These are phyloP conservation scores for Taenioides sp. DNA, from an alignment of 2,797 vertebrate genomes.

Conservation along the genomic window DNA sequence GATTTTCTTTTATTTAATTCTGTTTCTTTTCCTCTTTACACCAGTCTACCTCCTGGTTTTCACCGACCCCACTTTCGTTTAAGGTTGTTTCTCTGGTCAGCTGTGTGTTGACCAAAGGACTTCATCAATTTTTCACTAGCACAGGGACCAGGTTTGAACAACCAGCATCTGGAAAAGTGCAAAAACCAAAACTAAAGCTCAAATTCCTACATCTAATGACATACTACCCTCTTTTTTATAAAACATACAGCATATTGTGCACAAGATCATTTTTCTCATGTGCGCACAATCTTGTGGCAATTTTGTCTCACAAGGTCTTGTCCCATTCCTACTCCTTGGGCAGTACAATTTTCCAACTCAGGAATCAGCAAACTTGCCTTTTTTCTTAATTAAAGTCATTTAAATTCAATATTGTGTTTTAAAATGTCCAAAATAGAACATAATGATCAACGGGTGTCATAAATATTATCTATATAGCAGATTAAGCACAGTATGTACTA, in stretches of 20 bases:
- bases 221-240: neutral
- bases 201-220: neutral
- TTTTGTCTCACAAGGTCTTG: no score
- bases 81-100: neutral
- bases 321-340: no score
- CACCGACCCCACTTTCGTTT: neutral
- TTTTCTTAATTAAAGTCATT: no score
- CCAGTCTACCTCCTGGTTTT: neutral
- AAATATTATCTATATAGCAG: no score
- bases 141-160: neutral
- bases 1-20: no score
- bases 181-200: neutral
- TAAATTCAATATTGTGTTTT: no score
- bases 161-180: neutral
- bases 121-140: slow-evolving; percentile 4
- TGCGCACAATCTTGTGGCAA: no score
- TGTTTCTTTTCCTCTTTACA: neutral
- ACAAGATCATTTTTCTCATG: no score
- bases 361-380: no score
- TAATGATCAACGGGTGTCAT: no score
- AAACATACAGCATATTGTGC: no score
- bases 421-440: no score
- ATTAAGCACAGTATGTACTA: neutral
- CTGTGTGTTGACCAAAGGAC: neutral
- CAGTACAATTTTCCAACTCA: neutral